Conservation (phyloP, 1,140 invertebrate genomes). For the Druon quercuslanigerum region DNA sequence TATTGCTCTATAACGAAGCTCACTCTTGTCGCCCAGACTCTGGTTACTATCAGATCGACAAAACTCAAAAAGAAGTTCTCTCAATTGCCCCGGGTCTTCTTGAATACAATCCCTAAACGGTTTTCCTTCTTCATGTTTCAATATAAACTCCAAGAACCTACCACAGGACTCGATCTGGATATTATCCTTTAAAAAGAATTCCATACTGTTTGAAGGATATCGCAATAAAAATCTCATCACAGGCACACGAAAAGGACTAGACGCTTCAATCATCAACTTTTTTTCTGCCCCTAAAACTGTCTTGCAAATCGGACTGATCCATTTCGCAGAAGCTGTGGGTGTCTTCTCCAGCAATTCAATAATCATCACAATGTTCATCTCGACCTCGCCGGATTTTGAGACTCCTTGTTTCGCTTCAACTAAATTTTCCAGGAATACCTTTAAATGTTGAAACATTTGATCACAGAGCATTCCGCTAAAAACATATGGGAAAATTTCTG, state of each 20-base stretch:
- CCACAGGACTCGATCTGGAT: conserved; percentile 91
- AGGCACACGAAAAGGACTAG: conserved; percentile 91
- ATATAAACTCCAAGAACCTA: conserved; percentile 89
- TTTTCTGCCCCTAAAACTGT: conserved; percentile 93
- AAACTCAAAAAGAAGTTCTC: conserved; percentile 79
- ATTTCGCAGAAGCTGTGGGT: conserved; percentile 85
- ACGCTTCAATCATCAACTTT: conserved; percentile 89
- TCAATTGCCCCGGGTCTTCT: conserved; percentile 76
- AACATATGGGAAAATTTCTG: conserved; percentile 94
- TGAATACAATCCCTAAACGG: conserved; percentile 89
- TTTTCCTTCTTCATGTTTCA: conserved; percentile 89
- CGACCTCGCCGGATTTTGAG: conserved; percentile 85
- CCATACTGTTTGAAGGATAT: conserved; percentile 92
- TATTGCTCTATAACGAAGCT: conserved; percentile 90
- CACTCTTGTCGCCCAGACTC: conserved; percentile 76
- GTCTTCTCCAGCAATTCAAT: conserved; percentile 95
- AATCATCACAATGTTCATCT: conserved; percentile 91
- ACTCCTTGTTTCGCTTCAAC: conserved; percentile 85
- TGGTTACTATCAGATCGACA: conserved; percentile 71
- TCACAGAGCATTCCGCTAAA: conserved; percentile 97
- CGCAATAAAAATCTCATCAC: conserved; percentile 90
- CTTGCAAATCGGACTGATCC: conserved; percentile 89
- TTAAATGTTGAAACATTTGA: conserved; percentile 89
- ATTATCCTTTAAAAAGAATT: conserved; percentile 84
- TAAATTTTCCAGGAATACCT: conserved; percentile 90